Evolutionary conservation across 2,888 invertebrate species (phyloP).

Genomic region (Andricus curvator): DNA sequence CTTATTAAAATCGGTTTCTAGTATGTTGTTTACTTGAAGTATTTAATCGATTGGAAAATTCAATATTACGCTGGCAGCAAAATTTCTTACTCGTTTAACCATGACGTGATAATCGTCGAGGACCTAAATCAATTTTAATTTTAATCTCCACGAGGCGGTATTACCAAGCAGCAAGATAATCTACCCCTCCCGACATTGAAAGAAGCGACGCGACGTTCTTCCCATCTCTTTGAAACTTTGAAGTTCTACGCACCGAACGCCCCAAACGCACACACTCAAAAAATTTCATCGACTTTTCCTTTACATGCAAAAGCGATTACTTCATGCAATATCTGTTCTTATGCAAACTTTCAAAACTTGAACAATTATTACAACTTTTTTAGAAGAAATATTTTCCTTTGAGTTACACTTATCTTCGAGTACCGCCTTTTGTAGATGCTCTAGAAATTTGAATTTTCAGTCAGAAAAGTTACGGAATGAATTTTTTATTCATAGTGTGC

Average conservation of each 20-base stretch:
- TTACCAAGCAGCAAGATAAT: conserved; percentile 1
- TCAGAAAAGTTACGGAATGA: no score
- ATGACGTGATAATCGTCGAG: not conserved
- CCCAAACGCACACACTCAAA: not conserved
- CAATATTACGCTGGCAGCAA: not conserved
- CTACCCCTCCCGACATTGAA: not conserved
- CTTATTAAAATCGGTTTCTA: not conserved
- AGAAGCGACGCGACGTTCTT: conserved; percentile 1
- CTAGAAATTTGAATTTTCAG: no score
- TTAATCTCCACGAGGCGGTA: not conserved
- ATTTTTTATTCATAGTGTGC: no score
- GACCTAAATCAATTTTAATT: not conserved
- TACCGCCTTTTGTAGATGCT: no score
- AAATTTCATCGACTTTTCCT: not conserved
- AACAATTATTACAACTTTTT: not conserved
- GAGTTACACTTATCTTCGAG: not conserved
- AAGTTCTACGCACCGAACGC: not conserved
- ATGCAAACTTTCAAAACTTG: not conserved
- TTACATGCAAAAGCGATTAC: not conserved
- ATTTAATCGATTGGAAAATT: not conserved
- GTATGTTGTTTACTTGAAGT: not conserved
- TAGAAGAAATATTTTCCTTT: not conserved
- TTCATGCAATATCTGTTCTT: not conserved
- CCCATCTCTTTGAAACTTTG: not conserved
- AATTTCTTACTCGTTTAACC: not conserved